These are phyloP conservation scores for Saccostrea cuccullata DNA, from an alignment of 1,140 invertebrate genomes.

Conservation along the genomic window DNA sequence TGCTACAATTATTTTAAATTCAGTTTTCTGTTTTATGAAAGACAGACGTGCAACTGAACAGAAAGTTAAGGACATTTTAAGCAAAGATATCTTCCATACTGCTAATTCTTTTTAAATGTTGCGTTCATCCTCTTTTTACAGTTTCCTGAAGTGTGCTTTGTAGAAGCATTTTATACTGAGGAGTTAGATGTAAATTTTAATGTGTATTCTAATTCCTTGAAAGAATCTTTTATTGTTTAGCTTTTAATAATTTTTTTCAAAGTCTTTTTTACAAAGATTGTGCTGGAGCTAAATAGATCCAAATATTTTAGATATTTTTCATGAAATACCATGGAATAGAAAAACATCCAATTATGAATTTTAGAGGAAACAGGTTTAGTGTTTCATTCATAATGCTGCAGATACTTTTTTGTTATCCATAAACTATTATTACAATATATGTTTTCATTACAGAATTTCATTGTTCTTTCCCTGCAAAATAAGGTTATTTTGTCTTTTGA, in stretches of 20 bases:
- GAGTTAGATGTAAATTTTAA: too few relatives aligned
- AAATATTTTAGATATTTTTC: neutral
- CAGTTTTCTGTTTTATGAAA: too few relatives aligned
- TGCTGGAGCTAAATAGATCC: neutral
- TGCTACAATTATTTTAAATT: too few relatives aligned
- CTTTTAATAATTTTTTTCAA: neutral
- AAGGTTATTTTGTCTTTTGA: neutral
- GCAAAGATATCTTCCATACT: too few relatives aligned
- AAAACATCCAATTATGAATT: neutral
- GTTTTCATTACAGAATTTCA: neutral
- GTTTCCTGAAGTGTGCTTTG: too few relatives aligned
- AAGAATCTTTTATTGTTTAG: neutral
- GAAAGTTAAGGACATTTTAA: too few relatives aligned
- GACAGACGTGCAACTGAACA: too few relatives aligned
- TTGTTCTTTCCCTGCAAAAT: neutral
- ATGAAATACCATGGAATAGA: neutral
- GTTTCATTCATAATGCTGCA: conserved; percentile 37
- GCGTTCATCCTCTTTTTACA: too few relatives aligned
- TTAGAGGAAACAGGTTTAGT: neutral
- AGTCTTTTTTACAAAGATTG: conserved; percentile 35
- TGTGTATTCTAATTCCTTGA: neutral
- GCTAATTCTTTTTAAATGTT: too few relatives aligned
- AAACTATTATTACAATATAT: conserved; percentile 1
- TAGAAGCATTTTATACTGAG: too few relatives aligned
- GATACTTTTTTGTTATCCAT: neutral